Evolutionary conservation across 2,797 vertebrate genomes (phyloP).

Genomic region (Staurois parvus): DNA sequence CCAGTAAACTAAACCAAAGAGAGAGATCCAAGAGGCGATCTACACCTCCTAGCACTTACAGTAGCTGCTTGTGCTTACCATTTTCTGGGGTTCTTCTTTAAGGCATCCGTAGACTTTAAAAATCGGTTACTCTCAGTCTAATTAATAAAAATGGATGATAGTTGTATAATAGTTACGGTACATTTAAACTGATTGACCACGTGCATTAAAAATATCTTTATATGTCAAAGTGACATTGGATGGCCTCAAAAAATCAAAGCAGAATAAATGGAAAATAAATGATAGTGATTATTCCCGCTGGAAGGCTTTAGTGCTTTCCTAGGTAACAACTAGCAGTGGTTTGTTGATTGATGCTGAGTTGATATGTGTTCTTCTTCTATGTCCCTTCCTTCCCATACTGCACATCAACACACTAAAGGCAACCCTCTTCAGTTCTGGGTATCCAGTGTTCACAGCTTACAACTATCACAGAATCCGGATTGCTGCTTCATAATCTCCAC

Average conservation of each 20-base stretch:
- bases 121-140: not conserved
- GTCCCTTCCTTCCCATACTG: not conserved
- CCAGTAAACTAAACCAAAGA: too few species aligned
- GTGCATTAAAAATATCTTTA: not conserved
- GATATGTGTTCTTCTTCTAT: slow-evolving; percentile 21
- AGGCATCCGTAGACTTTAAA: too few species aligned
- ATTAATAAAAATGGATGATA: not conserved
- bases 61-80: too few species aligned
- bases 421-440: not conserved
- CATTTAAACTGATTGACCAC: not conserved
- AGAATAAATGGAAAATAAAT: slow-evolving; percentile 35
- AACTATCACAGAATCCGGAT: not conserved
- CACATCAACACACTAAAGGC: slow-evolving; percentile 7
- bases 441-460: not conserved
- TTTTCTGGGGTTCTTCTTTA: too few species aligned
- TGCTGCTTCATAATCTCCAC: too few species aligned
- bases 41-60: too few species aligned
- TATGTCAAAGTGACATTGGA: not conserved
- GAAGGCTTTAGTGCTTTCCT: not conserved
- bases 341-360: slow-evolving; percentile 39
- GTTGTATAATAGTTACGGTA: not conserved
- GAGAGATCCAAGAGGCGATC: too few species aligned
- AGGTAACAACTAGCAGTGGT: not conserved
- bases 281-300: not conserved
- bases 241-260: not conserved